Evolutionary conservation across 2,113 vertebrate species (phyloP), one percentile per base, ranked within the genome.

Genomic region (Gopherus evgoodei): DNA sequence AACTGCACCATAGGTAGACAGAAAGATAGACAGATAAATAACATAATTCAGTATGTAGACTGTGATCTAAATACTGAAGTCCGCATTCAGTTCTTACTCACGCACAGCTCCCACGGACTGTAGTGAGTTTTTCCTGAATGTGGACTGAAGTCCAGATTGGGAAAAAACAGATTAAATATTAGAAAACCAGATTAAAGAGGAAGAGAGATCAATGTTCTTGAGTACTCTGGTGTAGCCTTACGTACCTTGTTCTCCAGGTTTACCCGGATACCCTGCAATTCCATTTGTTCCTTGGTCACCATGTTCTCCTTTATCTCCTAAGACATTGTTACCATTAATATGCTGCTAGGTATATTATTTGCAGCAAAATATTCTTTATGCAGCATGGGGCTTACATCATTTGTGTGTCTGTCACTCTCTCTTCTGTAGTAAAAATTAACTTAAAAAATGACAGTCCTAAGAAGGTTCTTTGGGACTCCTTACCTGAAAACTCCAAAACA

Each of bases 271-370:
- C n/a, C 99, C 99, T 5, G 99, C 97, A 90, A 93, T 52, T 42
- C 99, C 99, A 6, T 92, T 93, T 6, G 89, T 7, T 93, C 99
- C 99, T 97, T 90, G 97, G 65, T 98, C 98, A 8, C 99, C 99
- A 97, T 97, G 98, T 56, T 99, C 99, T 90, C 99, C 99, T 97
- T 98, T 99, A 27, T 98, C 98, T 87, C 99, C 99, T 99, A 90
- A 94, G 96, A 96, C 83, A 78, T 96, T 56, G 80, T 12, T 59
- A 87, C 35, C 78, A 49, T 95, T 88, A 84, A 93, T 69, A 31
- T 1, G 59, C 59, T 56, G 4, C 1, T 57, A 69, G 2, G 11
- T 83, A 1, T 19, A 47, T 4, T 76, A 57, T 35, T 80, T 94
- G 49, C 44, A 88, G 90, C 79, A 44, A 88, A 81, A 80, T 80